phyloP scores from a whole-genome alignment of 1,140 invertebrate species.

The Nasonia longicornis region DNA sequence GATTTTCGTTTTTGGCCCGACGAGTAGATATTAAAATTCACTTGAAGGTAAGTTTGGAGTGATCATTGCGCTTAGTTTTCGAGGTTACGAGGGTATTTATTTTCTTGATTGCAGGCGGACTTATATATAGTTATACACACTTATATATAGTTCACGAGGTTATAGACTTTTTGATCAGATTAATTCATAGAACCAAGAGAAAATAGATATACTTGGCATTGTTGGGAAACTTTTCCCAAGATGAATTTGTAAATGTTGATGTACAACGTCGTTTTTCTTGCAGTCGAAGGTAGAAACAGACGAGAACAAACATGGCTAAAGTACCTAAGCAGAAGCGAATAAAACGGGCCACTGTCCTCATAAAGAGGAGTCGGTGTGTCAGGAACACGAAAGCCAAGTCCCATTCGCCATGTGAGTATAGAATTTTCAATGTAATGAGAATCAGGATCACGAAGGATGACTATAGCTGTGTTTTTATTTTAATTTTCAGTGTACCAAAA shows the following conservation, averaged over 20 bases:
- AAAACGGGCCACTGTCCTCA: constrained; percentile 51
- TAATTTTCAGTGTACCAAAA: constrained; percentile 53
- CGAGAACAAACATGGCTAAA: constrained; percentile 53
- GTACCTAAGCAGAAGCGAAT: constrained; percentile 52
- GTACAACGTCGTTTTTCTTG: neutral
- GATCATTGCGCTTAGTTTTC: neutral
- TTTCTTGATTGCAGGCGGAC: neutral
- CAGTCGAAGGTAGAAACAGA: neutral
- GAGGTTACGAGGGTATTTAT: too few species aligned
- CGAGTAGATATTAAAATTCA: neutral
- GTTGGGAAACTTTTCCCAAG: neutral
- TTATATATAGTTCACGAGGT: neutral
- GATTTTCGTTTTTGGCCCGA: neutral
- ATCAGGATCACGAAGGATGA: neutral
- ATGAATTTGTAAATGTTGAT: neutral
- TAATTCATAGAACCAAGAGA: neutral
- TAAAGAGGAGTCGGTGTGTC: constrained; percentile 52
- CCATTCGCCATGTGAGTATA: constrained; percentile 53
- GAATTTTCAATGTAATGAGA: neutral
- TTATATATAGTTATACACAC: neutral
- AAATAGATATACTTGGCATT: neutral
- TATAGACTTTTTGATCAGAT: neutral
- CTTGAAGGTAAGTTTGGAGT: neutral
- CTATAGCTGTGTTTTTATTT: neutral
- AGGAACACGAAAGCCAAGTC: constrained; percentile 48